A percentile compares a stretch with the other conserved stretches of the same genome.
Evolutionary conservation across 2,113 vertebrate genomes (phyloP).

Genomic region (Brachypodius melanocephalos): DNA sequence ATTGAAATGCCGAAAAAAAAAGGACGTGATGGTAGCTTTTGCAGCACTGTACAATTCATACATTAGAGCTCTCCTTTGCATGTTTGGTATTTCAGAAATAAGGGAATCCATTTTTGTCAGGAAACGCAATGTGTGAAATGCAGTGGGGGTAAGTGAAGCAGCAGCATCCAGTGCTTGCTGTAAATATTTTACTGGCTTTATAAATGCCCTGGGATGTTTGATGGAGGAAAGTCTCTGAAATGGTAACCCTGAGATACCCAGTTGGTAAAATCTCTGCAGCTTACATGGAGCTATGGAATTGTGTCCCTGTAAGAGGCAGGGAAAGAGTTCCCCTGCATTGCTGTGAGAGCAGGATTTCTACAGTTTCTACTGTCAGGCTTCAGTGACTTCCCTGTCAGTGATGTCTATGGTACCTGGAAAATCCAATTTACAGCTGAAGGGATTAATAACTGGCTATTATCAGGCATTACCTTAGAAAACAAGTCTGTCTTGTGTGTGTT

Average conservation of each 20-base stretch:
- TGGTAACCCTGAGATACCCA: background rate
- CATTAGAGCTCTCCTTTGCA: background rate
- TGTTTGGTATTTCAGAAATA: conserved; percentile 9
- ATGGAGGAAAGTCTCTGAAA: background rate
- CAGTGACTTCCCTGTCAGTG: background rate
- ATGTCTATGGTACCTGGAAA: background rate
- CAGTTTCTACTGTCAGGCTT: background rate
- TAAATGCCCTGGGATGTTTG: background rate
- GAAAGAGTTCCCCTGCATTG: background rate
- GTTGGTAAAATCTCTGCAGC: background rate
- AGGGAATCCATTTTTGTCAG: background rate
- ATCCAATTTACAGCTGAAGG: background rate
- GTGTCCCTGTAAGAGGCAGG: background rate
- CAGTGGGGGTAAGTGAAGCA: background rate
- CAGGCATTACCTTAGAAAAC: background rate
- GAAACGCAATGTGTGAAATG: background rate
- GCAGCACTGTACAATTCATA: background rate
- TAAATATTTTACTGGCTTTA: background rate
- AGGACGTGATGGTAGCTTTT: background rate
- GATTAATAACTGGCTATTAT: conserved; percentile 12
- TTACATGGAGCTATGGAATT: background rate
- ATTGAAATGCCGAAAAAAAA: background rate
- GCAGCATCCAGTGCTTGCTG: background rate
- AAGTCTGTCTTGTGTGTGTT: background rate
- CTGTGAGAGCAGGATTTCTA: background rate